Evolutionary conservation across 2,797 vertebrate genomes (phyloP).

Genomic region (Xyrichtys novacula): DNA sequence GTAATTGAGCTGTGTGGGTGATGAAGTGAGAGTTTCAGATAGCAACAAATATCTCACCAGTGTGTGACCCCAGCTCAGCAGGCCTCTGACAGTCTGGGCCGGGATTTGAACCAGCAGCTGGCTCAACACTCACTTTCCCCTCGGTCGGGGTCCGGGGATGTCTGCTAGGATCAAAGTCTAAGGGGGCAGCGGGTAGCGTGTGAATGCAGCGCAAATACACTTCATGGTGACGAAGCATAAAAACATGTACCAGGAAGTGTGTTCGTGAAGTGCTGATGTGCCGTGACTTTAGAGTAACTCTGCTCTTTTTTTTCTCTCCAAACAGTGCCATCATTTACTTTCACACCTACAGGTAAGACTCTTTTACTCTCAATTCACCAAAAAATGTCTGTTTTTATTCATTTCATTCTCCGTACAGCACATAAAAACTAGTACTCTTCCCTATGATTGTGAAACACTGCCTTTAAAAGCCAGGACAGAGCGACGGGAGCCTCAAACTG

Average conservation of each 20-base stretch:
- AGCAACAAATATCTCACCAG: constrained; percentile 40
- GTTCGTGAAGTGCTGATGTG: not conserved
- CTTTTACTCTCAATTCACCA: not conserved
- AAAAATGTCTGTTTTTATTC: not conserved
- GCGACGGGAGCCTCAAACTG: constrained; percentile 13
- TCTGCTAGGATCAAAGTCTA: constrained; percentile 54
- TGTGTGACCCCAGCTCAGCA: constrained; percentile 62
- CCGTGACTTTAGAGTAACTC: not conserved
- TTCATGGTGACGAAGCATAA: not conserved
- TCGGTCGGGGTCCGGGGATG: constrained; percentile 41
- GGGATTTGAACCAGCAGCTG: constrained; percentile 70
- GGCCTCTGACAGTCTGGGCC: constrained; percentile 53
- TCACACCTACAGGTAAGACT: constrained; percentile 98
- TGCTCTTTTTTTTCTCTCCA: constrained; percentile 58
- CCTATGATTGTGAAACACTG: not conserved
- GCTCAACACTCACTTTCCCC: constrained; percentile 49
- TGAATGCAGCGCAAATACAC: constrained; percentile 33
- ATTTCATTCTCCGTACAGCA: not conserved
- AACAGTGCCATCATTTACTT: constrained; percentile 99
- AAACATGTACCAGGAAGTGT: not conserved
- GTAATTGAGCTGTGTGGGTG: constrained; percentile 56
- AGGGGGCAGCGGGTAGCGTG: constrained; percentile 36
- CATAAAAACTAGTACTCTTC: not conserved
- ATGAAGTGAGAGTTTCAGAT: constrained; percentile 57
- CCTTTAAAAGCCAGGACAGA: not conserved